Percentiles rank a stretch among this genome's conserved stretches.
Conservation (phyloP, 2,797 vertebrate species). For the Peromyscus attwateri region DNA sequence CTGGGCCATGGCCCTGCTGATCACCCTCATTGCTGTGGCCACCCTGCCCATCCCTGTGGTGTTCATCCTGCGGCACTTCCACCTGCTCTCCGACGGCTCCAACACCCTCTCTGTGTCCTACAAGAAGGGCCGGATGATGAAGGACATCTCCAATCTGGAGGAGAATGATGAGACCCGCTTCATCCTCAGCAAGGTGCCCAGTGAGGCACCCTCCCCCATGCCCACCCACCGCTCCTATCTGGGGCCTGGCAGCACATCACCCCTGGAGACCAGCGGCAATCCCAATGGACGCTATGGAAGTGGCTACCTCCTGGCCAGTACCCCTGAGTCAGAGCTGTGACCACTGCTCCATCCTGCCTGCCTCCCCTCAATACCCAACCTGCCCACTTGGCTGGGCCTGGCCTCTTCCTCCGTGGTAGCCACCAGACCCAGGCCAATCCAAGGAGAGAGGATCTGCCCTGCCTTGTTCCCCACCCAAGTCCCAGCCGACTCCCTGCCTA, state of each 20-base stretch:
- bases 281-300: slow-evolving; percentile 97
- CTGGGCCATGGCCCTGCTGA: slow-evolving; percentile 96
- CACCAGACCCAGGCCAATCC: slow-evolving; percentile 28
- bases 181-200: slow-evolving; percentile 96
- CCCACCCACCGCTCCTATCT: slow-evolving; percentile 96
- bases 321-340: slow-evolving; percentile 96
- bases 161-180: slow-evolving; percentile 98
- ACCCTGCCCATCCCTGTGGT: slow-evolving; percentile 95
- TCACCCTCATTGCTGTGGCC: slow-evolving; percentile 93
- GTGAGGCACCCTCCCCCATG: slow-evolving; percentile 96
- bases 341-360: slow-evolving; percentile 57
- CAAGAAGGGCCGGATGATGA: slow-evolving; percentile 97
- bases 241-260: slow-evolving; percentile 94
- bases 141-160: slow-evolving; percentile 98
- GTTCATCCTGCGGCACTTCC: slow-evolving; percentile 94
- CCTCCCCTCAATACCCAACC: neutral
- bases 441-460: neutral
- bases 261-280: slow-evolving; percentile 93
- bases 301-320: slow-evolving; percentile 93
- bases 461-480: neutral
- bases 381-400: slow-evolving; percentile 34
- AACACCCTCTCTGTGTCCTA: slow-evolving; percentile 98
- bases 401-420: neutral
- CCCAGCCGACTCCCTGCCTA: neutral
- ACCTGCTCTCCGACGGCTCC: slow-evolving; percentile 96